Base-by-base conservation (phyloP, 2,113 vertebrate genomes). In the Gambusia affinis region DNA sequence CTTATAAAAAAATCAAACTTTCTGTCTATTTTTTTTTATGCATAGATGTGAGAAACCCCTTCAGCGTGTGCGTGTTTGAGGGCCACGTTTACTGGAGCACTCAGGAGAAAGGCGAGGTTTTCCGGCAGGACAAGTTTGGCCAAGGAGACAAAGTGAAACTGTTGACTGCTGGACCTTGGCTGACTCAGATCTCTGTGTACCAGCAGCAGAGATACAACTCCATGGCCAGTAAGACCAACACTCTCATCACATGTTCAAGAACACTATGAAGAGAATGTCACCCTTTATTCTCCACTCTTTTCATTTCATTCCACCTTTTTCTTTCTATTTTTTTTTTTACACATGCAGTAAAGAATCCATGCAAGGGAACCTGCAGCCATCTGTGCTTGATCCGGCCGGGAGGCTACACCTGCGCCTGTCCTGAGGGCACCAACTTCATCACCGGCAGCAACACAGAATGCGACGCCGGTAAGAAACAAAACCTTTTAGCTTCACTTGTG, bases 181-280 rank as follows among this genome's bases (percentile, higher is more conserved):
- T 94, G 51, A 92, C 80, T 44, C 93, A 94, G 83, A 62, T 93
- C 61, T 80, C 87, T 42, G 78, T 94, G 60, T 94, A 88, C 85
- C 93, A 94, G 86, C 88, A 93, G 87, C 93, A 94, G 83, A 88
- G 87, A 92, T 93, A 94, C 85, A 91, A 89, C 87, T 90, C 89
- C 62, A 44, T 91, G 0, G 76, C 44, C 71, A 85, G 92, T 94
- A 77, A 91, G 89, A 27, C 17, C 44, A 64, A 62, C 64, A 35
- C 47, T 42, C 65, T 30, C 27, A 22, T n/a, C 67, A 64, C 70
- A 60, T 61, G 37, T 64, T 35, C 19, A 66, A 35, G 64, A 51
- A 12, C 42, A 31, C n/a, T 35, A 65, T 57, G 19, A n/a, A 57
- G 4, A 57, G 24, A 57, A 57, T 57, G 24, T 24, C 4, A 0